Conservation (phyloP, 1,140 invertebrate species). For the Batillaria attramentaria region DNA sequence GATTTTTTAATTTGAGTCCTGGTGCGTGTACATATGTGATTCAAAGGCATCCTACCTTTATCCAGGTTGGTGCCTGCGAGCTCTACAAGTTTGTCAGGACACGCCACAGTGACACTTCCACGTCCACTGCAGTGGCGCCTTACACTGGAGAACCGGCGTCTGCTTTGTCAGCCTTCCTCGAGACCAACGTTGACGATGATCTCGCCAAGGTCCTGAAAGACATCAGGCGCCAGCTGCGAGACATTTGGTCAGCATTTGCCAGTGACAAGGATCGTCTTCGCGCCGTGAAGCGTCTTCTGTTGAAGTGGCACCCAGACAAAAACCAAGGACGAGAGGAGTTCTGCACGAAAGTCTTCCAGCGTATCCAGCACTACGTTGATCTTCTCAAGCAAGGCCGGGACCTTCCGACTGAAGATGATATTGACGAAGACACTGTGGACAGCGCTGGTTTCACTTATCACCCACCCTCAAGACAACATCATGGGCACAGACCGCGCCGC, state of each 20-base stretch:
- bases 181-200: neutral
- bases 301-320: constrained; percentile 70
- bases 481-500: neutral
- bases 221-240: constrained; percentile 42
- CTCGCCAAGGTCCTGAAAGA: constrained; percentile 40
- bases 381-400: constrained; percentile 45
- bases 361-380: constrained; percentile 41
- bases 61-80: constrained; percentile 41
- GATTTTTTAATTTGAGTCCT: neutral
- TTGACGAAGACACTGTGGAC: neutral
- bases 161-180: neutral
- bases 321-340: constrained; percentile 58
- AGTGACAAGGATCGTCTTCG: constrained; percentile 50
- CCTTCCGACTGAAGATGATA: constrained; percentile 1
- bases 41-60: too few species aligned
- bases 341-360: constrained; percentile 56
- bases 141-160: constrained; percentile 10
- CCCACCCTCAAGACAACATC: neutral
- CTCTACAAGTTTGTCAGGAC: constrained; percentile 55
- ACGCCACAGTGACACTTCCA: too few species aligned
- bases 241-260: constrained; percentile 41
- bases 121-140: too few species aligned
- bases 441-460: neutral
- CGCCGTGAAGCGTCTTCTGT: constrained; percentile 57
- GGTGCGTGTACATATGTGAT: neutral